Base-by-base conservation (phyloP, 2,888 invertebrate genomes). In the Sisyra nigra region DNA sequence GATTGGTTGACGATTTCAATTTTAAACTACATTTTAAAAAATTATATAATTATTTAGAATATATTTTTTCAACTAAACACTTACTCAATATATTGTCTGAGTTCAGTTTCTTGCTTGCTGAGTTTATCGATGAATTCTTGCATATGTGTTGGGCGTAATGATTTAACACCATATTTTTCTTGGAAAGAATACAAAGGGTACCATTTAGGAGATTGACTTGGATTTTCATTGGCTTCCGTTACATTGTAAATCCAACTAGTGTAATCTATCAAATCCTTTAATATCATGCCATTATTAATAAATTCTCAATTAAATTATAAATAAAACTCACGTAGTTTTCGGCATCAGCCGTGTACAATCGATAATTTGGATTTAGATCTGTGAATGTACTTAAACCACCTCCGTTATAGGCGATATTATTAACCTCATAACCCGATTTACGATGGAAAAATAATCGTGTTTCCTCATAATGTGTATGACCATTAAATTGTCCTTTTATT, bases 341-440 rank as follows among this genome's bases (percentile, higher is more conserved):
- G 0, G 72, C 65, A 53, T 85, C 75, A 9, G 86, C 65, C 5
- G 71, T 67, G 52, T 80, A 84, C n/a, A 86, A 65, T 52, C 83
- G 74, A 54, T 86, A 92, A 53, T 86, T 86, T 6, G 87, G 80
- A 60, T 54, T 54, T 8, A 48, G 14, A 29, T 49, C 44, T 30
- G 44, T 37, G 32, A 47, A 87, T 0, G 82, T 64, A 1, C 89
- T 89, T 11, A 83, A 65, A 53, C 84, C 80, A 15, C 88, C 88
- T 1, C 77, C 83, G 42, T 87, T 81, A 72, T 80, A 92, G 7
- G 80, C 80, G 2, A 88, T 68, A 48, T 73, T 78, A 0, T 87
- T 70, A 34, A 34, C 15, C 4, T 18, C 18, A 9, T 18, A 6
- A 33, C 66, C 56, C 0, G 61, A 60, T 10, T 67, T 66, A 31